Evolutionary conservation across 1,140 invertebrate genomes (phyloP).

Genomic region (Diplogasteroides magnus): DNA sequence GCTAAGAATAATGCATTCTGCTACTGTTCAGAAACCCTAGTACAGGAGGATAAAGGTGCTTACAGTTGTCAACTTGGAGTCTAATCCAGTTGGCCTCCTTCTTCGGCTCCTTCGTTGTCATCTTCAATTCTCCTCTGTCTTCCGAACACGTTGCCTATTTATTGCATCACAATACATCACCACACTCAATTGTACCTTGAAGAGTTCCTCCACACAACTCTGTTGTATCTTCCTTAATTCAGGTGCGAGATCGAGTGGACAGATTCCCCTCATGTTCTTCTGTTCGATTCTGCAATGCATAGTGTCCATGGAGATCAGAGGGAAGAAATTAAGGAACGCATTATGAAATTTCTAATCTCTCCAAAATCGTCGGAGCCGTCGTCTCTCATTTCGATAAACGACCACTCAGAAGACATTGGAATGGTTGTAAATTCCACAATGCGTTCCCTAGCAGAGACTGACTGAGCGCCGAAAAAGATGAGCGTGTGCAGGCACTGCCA

Average conservation of each 20-base stretch:
- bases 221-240: constrained; percentile 51
- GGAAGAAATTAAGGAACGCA: too few relatives aligned
- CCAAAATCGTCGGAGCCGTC: too few relatives aligned
- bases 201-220: constrained; percentile 49
- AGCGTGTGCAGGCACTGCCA: constrained; percentile 54
- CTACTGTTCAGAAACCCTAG: too few relatives aligned
- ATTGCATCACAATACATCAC: neutral
- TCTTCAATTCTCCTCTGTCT: neutral
- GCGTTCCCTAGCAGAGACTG: neutral
- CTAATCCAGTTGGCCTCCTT: constrained; percentile 14
- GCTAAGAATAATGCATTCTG: too few relatives aligned
- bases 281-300: constrained; percentile 48
- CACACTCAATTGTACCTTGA: constrained; percentile 30
- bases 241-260: constrained; percentile 52
- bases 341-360: too few relatives aligned
- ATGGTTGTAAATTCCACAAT: too few relatives aligned
- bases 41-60: too few relatives aligned
- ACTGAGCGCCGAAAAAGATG: constrained; percentile 52
- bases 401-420: neutral
- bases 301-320: too few relatives aligned
- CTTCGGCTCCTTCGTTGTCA: neutral
- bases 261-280: constrained; percentile 54
- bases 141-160: neutral
- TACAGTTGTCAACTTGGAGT: constrained; percentile 30
- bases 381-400: too few relatives aligned